Percentiles rank a stretch among this genome's conserved stretches.
These are phyloP conservation scores for Phacellophora camtschatica DNA, from an alignment of 30 jellyfish, hydroid and myxozoan species.

Conservation along the genomic window DNA sequence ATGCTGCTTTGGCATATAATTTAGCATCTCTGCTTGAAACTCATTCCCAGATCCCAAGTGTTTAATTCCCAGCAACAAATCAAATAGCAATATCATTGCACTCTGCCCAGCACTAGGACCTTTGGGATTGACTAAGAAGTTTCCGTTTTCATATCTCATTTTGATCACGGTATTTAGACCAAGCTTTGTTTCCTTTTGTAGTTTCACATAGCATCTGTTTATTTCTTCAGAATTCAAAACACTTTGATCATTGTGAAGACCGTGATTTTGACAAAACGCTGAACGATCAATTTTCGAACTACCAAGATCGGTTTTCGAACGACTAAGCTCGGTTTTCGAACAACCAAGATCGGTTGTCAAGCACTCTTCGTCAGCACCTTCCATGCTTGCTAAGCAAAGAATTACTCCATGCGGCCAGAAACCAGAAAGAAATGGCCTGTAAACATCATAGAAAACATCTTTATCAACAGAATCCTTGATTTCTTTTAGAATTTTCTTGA, in stretches of 20 bases:
- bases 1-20: slow-evolving; percentile 35
- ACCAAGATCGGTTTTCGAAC: not conserved
- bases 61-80: slow-evolving; percentile 46
- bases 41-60: slow-evolving; percentile 62
- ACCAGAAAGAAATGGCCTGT: slow-evolving; percentile 45
- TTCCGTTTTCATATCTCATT: not conserved
- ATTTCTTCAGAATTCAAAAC: not conserved
- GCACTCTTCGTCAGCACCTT: not conserved
- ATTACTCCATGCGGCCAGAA: slow-evolving; percentile 62
- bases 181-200: too few relatives aligned
- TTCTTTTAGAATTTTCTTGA: not conserved
- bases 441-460: slow-evolving; percentile 38
- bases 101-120: slow-evolving; percentile 73
- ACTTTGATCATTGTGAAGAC: not conserved
- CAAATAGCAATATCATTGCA: slow-evolving; percentile 44
- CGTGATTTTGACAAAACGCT: not conserved
- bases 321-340: not conserved
- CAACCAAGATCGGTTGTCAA: not conserved
- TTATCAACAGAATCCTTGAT: slow-evolving; percentile 12
- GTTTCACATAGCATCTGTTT: too few relatives aligned
- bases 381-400: not conserved
- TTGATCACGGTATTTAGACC: not conserved
- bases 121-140: slow-evolving; percentile 17
- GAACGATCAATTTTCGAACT: not conserved
- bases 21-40: slow-evolving; percentile 42